These are phyloP conservation scores for Archips xylosteana DNA, from an alignment of 2,888 invertebrate species.

Conservation along the genomic window DNA sequence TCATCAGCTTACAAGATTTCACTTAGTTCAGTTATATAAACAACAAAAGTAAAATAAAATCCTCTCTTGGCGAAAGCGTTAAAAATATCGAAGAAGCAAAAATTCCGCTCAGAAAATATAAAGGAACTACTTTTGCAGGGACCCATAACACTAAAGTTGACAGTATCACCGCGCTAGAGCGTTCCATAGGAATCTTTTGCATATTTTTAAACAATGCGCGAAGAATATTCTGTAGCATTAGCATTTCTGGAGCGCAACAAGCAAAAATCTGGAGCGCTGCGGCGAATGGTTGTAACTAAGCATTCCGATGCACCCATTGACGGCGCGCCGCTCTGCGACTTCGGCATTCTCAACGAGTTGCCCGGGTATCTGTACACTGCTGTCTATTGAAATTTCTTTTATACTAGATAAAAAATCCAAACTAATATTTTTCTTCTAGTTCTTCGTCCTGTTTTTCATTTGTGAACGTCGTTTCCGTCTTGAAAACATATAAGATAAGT, in stretches of 20 bases:
- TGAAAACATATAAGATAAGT: too few relatives aligned
- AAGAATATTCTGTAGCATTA: conserved; percentile 30
- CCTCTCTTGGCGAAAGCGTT: neutral
- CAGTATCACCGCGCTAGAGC: neutral
- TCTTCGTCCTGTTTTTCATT: too few relatives aligned
- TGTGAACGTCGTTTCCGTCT: too few relatives aligned
- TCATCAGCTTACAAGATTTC: too few relatives aligned
- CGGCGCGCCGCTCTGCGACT: conserved; percentile 7
- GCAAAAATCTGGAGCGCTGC: conserved; percentile 39
- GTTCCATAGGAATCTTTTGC: conserved; percentile 7
- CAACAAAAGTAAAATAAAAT: too few relatives aligned
- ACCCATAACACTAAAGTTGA: neutral
- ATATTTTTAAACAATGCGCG: conserved; percentile 20
- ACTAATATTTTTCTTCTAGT: too few relatives aligned
- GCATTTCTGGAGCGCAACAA: conserved; percentile 42
- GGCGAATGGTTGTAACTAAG: conserved; percentile 28
- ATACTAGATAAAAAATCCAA: neutral
- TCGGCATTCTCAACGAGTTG: conserved; percentile 29
- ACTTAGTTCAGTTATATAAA: too few relatives aligned
- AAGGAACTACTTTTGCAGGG: neutral
- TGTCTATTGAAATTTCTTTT: neutral
- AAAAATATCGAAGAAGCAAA: neutral
- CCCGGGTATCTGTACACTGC: conserved; percentile 24
- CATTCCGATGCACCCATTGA: conserved; percentile 43
- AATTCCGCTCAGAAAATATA: neutral